Base-by-base conservation (phyloP, 1,140 invertebrate genomes). In the Anthonomus grandis region DNA sequence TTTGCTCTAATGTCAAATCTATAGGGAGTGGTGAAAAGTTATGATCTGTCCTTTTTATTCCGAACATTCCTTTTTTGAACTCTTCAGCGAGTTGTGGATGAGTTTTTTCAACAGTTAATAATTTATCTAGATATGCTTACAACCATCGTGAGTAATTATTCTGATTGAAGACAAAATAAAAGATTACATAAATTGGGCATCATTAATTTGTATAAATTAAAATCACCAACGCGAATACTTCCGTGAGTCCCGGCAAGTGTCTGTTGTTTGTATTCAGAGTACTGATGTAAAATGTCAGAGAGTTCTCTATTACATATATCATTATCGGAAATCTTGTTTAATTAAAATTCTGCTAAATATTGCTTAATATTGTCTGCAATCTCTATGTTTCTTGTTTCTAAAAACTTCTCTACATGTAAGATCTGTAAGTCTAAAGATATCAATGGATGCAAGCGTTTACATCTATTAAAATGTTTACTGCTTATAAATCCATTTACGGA, bases 381-480 rank as follows among this genome's bases (percentile, higher is more conserved):
- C n/a, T 38, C 36, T 6, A 38, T 38, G n/a, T 5, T 38, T 38
- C 17, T 38, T 38, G 36, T 13, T 13, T 5, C 4, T 17, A 31
- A 31, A 31, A 31, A 31, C 27, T 31, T 31, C n/a, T 31, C 27
- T 31, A 31, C 27, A 57, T 71, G 68, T n/a, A 70, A 46, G 47
- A 65, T 62, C 57, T 64, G 46, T 38, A 72, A 53, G 6, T 58
- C 64, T 31, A 68, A 36, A n/a, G 63, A 47, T 10, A 69, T 24
- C 22, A 71, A 39, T n/a, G 62, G 66, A 62, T 74, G 66, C 18
- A 73, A 21, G 19, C 68, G 52, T 57, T 72, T 73, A 49, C 66
- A 70, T 18, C 70, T 24, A 62, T 70, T 72, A 53, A 62, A 73
- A 54, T 72, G 64, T 56, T 70, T 71, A 8, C 70, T 65, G 47